Base-by-base conservation (phyloP, 2,797 vertebrate genomes). In the Vultur gryphus region DNA sequence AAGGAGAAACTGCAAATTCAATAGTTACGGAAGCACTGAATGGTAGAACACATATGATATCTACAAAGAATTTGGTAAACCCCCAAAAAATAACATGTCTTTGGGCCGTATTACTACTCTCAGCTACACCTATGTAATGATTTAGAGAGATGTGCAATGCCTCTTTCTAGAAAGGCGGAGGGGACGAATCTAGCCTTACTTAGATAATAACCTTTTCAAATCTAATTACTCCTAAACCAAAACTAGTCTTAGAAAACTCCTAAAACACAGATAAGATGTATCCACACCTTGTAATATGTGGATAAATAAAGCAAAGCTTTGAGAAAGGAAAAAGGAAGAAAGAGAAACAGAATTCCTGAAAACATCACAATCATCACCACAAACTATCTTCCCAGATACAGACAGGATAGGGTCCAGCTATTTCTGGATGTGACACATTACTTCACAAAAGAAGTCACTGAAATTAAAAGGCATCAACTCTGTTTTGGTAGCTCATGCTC, bases 11-110 rank as follows among this genome's bases (percentile, higher is more conserved):
- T 69, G 10, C 33, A 66, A 82, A 43, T 55, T 61, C 62, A 84
- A 71, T 70, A 54, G 29, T 25, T 65, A 46, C 0, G 1, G n/a
- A 80, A 75, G 55, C 19, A 43, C 11, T 16, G 21, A 70, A 41
- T 0, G 0, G 24, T 41, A 66, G 33, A 87, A 79, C 19, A 54
- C 18, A 11, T 11, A 16, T 0, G 10, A 13, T 18, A 76, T 2
- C 26, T 67, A 78, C 44, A 65, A 75, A 61, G 37, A 71, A 44
- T 52, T 3, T 49, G 33, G 16, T 37, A 76, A 77, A 86, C 26
- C 39, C 29, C 72, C 6, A 64, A 94, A 20, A 4, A 9, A 10
- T 20, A 33, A 16, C 18, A 23, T 7, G 15, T 26, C 57, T 87
- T 58, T 78, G 57, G 24, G 52, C 70, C 77, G 13, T 37, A 55